Evolutionary conservation across 2,888 invertebrate species (phyloP), one percentile per base, ranked within the genome.

Genomic region (Rhagophthalmus giganteus): DNA sequence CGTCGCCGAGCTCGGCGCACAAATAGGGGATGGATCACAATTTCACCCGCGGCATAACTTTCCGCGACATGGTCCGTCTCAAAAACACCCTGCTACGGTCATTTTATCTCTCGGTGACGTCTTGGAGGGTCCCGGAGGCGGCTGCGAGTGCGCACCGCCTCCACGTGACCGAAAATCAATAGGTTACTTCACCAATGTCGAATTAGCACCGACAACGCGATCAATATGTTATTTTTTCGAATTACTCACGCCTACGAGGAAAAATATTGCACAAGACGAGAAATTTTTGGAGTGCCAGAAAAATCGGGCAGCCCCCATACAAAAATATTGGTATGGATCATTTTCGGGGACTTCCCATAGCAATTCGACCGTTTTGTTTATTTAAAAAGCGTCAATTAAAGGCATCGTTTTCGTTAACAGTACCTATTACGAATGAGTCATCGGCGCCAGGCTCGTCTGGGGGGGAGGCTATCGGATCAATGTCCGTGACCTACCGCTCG

Each of bases 401-500:
- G 2, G 4, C 6, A 9, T 16, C n/a, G n/a, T n/a, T n/a, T n/a
- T n/a, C n/a, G n/a, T n/a, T n/a, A n/a, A n/a, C n/a, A n/a, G n/a
- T n/a, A n/a, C n/a, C n/a, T n/a, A 10, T 34, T 34, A 44, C 44
- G 50, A 50, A 51, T 51, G 51, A 51, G 51, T 51, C 51, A 51
- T 45, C 39, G 51, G 51, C 44, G 45, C 44, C 51, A 45, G 38
- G 27, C 39, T 49, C 44, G 38, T 39, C 35, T 27, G 12, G 33
- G 38, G 44, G 44, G 50, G n/a, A n/a, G n/a, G n/a, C n/a, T n/a
- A n/a, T n/a, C 32, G 51, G 58, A 60, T 60, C 60, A 55, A 60
- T 60, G 60, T 55, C 54, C 60, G 57, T 60, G 49, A 49, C 49
- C 49, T 49, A 49, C 42, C 49, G 20, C 20, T 20, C 7, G 20